Base-by-base conservation (phyloP, 2,113 vertebrate genomes). In the Ardeotis arabs region DNA sequence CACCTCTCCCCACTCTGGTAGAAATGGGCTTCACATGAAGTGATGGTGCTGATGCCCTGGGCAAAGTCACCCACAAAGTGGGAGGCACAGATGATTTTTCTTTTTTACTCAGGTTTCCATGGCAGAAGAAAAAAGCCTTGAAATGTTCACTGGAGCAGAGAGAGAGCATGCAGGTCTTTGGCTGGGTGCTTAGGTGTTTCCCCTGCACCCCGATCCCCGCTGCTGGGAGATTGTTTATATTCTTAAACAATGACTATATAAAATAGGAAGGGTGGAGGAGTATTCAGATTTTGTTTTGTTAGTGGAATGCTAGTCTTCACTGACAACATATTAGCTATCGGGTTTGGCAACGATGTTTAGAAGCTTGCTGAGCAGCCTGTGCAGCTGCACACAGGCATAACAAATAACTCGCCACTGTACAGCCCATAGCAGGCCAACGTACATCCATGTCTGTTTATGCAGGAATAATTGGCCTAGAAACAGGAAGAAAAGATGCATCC, bases 211-310 rank as follows among this genome's bases (percentile, higher is more conserved):
- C 28, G 35, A 55, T 60, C 31, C 39, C 22, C 0, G 4, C 59
- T 70, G 69, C 15, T 9, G 6, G 70, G n/a, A 60, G 44, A 52
- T 33, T 84, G 56, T 83, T 93, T 75, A 17, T 82, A 31, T 29
- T 82, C 39, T 35, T 83, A 72, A 78, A 91, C 64, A 84, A 18
- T 47, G 53, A 59, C 1, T 16, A 12, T 33, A 8, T 86, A 67
- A 87, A 93, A 79, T 35, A 87, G 33, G 52, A 62, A 85, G 85
- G 82, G 90, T 76, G 95, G 92, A 93, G 94, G 60, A 14, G 41
- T 73, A 64, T 87, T 93, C 69, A 87, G 66, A 82, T 91, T 94
- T 83, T 59, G 52, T 63, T 87, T 87, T 90, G 39, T 60, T 69
- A 76, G 45, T 56, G 82, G 58, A 33, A 31, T 68, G 78, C 56